These are phyloP conservation scores for Drosophila tristis DNA, from an alignment of 1,140 invertebrate species.

Conservation along the genomic window DNA sequence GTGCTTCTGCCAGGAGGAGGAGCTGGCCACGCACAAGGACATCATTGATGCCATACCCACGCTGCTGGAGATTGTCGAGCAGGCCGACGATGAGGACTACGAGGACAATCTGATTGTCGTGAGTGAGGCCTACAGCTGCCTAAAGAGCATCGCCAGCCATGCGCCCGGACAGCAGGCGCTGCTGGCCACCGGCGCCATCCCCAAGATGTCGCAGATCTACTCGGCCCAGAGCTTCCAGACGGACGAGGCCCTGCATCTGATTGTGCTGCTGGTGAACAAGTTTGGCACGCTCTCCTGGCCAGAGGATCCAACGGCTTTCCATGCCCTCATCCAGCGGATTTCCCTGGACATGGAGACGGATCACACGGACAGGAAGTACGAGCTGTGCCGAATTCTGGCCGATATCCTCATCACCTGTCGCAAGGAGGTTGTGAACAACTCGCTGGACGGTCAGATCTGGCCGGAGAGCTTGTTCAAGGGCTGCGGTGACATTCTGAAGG, in stretches of 20 bases:
- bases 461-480: slow-evolving; percentile 91
- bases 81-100: slow-evolving; percentile 91
- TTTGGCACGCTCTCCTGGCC: slow-evolving; percentile 91
- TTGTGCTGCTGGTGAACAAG: slow-evolving; percentile 89
- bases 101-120: slow-evolving; percentile 95
- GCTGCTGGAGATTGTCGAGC: slow-evolving; percentile 92
- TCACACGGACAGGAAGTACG: slow-evolving; percentile 94
- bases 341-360: slow-evolving; percentile 94
- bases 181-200: slow-evolving; percentile 90
- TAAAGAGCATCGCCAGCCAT: slow-evolving; percentile 90
- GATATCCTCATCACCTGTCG: slow-evolving; percentile 90
- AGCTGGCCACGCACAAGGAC: slow-evolving; percentile 91
- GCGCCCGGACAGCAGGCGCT: slow-evolving; percentile 90
- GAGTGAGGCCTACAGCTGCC: slow-evolving; percentile 93
- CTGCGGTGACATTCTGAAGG: slow-evolving; percentile 91
- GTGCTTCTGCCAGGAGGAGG: slow-evolving; percentile 91
- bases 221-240: slow-evolving; percentile 93
- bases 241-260: slow-evolving; percentile 92
- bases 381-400: slow-evolving; percentile 91
- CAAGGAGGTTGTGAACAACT: slow-evolving; percentile 86
- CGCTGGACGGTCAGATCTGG: slow-evolving; percentile 90
- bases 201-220: slow-evolving; percentile 93
- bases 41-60: slow-evolving; percentile 92
- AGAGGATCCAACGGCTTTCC: slow-evolving; percentile 89
- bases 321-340: slow-evolving; percentile 93